phyloP scores from a whole-genome alignment of 2,113 vertebrate genomes.

The Oryzias melastigma region DNA sequence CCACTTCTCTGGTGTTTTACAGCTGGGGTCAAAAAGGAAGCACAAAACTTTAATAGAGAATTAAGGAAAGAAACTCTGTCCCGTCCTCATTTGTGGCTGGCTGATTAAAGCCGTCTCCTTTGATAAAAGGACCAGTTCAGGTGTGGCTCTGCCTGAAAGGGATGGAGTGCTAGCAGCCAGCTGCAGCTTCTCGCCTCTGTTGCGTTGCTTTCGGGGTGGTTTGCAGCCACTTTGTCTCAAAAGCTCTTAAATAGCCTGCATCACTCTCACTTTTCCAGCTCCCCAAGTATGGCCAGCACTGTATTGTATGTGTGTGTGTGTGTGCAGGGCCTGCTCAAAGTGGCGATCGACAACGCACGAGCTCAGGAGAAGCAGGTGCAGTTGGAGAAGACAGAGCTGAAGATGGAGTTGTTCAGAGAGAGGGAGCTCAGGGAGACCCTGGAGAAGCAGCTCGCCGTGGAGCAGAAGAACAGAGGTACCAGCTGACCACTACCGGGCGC shows the following conservation, averaged over 20 bases:
- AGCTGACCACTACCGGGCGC: conserved; percentile 22
- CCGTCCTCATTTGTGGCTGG: no score
- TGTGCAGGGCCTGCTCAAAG: conserved; percentile 93
- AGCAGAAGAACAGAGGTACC: conserved; percentile 99
- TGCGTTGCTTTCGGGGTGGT: conserved; percentile 49
- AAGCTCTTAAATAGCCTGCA: conserved; percentile 44
- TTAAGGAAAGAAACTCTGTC: not conserved
- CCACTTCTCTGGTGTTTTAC: conserved; percentile 26
- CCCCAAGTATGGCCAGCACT: not conserved
- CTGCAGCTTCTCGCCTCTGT: conserved; percentile 18
- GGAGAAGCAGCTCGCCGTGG: conserved; percentile 97
- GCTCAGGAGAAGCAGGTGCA: conserved; percentile 99
- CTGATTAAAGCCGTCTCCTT: no score
- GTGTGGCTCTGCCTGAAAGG: conserved; percentile 16
- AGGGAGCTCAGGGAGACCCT: conserved; percentile 96
- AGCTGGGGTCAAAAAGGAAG: conserved; percentile 46
- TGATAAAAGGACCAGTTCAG: conserved; percentile 3
- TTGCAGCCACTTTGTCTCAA: conserved; percentile 43
- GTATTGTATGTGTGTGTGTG: conserved; percentile 22
- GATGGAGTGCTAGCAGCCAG: conserved; percentile 21
- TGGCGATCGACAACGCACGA: conserved; percentile 97
- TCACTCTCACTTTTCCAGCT: conserved; percentile 28
- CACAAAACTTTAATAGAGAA: conserved; percentile 15
- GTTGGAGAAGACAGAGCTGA: conserved; percentile 98
- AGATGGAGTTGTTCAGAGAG: conserved; percentile 99